Percentiles rank a stretch among this genome's conserved stretches.
phyloP scores from a whole-genome alignment of 1,140 invertebrate genomes.

The Trichomalopsis sarcophagae region DNA sequence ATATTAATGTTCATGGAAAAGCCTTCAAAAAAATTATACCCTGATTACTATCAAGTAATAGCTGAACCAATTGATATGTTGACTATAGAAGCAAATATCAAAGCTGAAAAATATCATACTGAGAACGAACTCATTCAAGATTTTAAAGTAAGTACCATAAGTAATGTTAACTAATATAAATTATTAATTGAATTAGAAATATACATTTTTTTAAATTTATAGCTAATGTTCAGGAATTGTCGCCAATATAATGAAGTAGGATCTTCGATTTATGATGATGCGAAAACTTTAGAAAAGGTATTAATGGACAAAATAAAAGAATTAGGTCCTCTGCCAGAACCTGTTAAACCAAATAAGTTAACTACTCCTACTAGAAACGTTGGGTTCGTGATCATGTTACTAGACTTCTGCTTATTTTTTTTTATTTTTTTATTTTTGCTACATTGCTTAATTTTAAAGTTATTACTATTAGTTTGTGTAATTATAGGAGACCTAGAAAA shows the following conservation, averaged over 20 bases:
- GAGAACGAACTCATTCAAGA: slow-evolving; percentile 82
- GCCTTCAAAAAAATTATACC: slow-evolving; percentile 95
- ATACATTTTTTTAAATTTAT: slow-evolving; percentile 36
- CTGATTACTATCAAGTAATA: slow-evolving; percentile 97
- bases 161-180: not conserved
- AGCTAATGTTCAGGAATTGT: slow-evolving; percentile 94
- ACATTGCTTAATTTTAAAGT: slow-evolving; percentile 26
- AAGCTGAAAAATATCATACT: slow-evolving; percentile 80
- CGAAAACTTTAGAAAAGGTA: slow-evolving; percentile 89
- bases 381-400: slow-evolving; percentile 63
- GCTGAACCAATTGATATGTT: slow-evolving; percentile 96
- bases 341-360: slow-evolving; percentile 59
- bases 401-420: slow-evolving; percentile 48
- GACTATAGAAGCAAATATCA: slow-evolving; percentile 94
- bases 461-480: slow-evolving; percentile 48
- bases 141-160: slow-evolving; percentile 76
- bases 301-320: slow-evolving; percentile 90
- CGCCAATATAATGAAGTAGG: slow-evolving; percentile 97
- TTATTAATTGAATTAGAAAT: not conserved
- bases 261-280: slow-evolving; percentile 96
- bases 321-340: slow-evolving; percentile 76
- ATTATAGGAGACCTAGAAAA: slow-evolving; percentile 73
- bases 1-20: slow-evolving; percentile 97
- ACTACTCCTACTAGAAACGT: slow-evolving; percentile 68
- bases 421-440: slow-evolving; percentile 36